Percentiles rank a stretch among this genome's conserved stretches.
Evolutionary conservation across 2,888 invertebrate species (phyloP).

Genomic region (Platycnemis pennipes): DNA sequence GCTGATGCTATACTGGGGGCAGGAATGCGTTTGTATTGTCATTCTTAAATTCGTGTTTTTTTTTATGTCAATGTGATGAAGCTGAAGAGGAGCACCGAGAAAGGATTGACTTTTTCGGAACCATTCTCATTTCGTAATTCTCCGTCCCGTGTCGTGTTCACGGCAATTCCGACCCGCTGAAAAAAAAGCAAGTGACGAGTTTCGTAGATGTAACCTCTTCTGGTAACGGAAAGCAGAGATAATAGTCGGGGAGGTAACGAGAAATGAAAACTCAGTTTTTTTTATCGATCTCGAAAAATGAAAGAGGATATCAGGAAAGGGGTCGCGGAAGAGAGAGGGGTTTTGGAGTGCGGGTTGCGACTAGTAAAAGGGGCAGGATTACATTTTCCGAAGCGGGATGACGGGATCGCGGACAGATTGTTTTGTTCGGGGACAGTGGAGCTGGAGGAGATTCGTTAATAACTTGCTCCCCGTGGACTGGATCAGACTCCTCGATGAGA

Average conservation of each 20-base stretch:
- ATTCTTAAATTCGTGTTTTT: too few relatives aligned
- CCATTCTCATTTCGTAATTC: too few relatives aligned
- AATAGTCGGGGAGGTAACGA: neutral
- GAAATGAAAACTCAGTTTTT: neutral
- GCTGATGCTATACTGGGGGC: too few relatives aligned
- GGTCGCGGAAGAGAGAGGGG: neutral
- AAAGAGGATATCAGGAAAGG: neutral
- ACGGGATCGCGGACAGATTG: neutral
- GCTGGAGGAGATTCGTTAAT: neutral
- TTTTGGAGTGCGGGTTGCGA: neutral
- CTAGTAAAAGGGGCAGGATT: neutral
- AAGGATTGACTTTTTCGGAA: too few relatives aligned
- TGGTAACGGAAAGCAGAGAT: neutral
- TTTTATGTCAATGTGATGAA: too few relatives aligned
- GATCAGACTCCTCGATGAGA: conserved; percentile 15
- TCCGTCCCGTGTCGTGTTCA: too few relatives aligned
- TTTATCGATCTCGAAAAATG: neutral
- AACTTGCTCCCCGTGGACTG: neutral
- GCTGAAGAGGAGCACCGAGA: too few relatives aligned
- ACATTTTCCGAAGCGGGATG: conserved; percentile 18
- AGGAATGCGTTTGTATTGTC: too few relatives aligned
- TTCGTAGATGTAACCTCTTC: neutral
- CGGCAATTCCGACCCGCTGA: too few relatives aligned
- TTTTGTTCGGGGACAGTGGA: neutral
- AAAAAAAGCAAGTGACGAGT: neutral